Evolutionary conservation across 2,888 invertebrate genomes (phyloP).

Genomic region (Anticlea derivata): DNA sequence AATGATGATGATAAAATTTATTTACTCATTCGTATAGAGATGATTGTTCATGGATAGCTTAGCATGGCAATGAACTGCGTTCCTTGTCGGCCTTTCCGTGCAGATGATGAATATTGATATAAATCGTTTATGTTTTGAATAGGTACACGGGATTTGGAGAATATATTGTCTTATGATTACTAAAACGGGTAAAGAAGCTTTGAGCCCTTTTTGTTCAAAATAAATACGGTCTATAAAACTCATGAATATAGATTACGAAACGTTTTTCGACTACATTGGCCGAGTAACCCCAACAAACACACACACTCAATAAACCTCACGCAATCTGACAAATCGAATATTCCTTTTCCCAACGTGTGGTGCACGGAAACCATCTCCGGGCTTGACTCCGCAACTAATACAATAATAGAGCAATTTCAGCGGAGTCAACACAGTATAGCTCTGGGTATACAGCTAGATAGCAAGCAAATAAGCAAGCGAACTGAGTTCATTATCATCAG

Average conservation of each 20-base stretch:
- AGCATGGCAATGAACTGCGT: not conserved
- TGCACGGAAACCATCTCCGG: constrained; percentile 41
- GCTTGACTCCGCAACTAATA: constrained; percentile 53
- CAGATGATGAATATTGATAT: not conserved
- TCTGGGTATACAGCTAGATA: not conserved
- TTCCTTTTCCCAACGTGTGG: constrained; percentile 28
- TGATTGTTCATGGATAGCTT: too few relatives aligned
- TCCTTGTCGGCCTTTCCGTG: not conserved
- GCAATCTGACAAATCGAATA: constrained; percentile 1
- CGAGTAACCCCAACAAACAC: not conserved
- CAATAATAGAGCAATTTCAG: constrained; percentile 71
- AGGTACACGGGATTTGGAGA: too few relatives aligned
- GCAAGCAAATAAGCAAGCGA: not conserved
- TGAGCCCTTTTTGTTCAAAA: too few relatives aligned
- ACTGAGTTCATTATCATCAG: too few relatives aligned
- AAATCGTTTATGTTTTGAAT: too few relatives aligned
- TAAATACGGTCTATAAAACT: too few relatives aligned
- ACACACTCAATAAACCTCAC: not conserved
- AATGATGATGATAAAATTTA: too few relatives aligned
- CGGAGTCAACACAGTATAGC: constrained; percentile 14
- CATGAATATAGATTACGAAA: too few relatives aligned
- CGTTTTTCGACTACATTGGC: too few relatives aligned
- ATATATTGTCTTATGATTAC: too few relatives aligned
- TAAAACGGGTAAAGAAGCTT: too few relatives aligned
- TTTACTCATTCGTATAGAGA: not conserved